Evolutionary conservation across 2,113 vertebrate species (phyloP).

Genomic region (Muscicapa adusta): DNA sequence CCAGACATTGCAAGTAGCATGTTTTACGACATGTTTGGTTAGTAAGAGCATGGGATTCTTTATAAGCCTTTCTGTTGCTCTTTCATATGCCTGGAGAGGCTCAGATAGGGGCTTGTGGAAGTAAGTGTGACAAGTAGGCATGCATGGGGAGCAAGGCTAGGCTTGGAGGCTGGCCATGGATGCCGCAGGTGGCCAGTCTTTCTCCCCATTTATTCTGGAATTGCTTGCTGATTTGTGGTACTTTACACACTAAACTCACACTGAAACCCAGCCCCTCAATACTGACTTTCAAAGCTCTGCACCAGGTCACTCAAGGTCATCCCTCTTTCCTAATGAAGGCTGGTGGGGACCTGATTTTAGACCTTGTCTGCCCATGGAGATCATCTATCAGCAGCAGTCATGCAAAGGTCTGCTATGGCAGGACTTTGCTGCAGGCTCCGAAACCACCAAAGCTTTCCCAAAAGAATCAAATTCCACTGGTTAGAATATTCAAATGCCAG

Average conservation of each 20-base stretch:
- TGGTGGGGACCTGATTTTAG: not conserved
- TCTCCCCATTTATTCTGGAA: not conserved
- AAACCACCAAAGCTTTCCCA: not conserved
- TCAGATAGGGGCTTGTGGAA: not conserved
- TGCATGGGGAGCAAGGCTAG: not conserved
- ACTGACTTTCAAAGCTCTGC: not conserved
- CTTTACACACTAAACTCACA: not conserved
- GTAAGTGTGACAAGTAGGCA: not conserved
- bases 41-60: not conserved
- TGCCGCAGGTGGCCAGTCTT: not conserved
- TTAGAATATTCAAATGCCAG: not conserved
- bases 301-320: not conserved
- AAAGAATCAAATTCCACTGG: not conserved
- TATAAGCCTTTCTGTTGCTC: not conserved
- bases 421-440: not conserved
- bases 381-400: not conserved
- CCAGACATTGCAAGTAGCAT: not conserved
- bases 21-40: not conserved
- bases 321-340: not conserved
- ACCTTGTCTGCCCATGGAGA: not conserved
- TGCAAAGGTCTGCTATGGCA: not conserved
- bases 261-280: not conserved
- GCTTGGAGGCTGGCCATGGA: not conserved
- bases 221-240: not conserved
- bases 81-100: not conserved